Evolutionary conservation across 2,113 vertebrate genomes (phyloP).

Genomic region (Microtus richardsoni): DNA sequence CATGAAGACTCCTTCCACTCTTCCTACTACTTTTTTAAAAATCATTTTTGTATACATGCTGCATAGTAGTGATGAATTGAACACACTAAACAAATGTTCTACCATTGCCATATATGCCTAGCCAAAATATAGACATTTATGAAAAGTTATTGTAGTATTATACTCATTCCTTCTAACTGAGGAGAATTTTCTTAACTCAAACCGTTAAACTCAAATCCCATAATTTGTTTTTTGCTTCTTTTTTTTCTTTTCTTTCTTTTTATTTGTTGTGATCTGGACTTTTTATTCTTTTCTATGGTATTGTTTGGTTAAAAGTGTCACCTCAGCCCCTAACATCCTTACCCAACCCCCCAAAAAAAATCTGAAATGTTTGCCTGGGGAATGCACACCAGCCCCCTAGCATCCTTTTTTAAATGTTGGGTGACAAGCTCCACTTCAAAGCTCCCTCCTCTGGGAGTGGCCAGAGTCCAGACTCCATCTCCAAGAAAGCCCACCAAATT

Average conservation of each 20-base stretch:
- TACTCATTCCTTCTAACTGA: background rate
- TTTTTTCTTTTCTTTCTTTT: too few relatives aligned
- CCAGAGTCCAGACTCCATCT: too few relatives aligned
- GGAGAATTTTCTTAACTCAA: slow-evolving; percentile 41
- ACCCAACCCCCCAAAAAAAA: too few relatives aligned
- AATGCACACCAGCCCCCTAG: too few relatives aligned
- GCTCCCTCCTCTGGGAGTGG: too few relatives aligned
- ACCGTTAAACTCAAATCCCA: background rate
- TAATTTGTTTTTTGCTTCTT: background rate
- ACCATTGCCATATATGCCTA: background rate
- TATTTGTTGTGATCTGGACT: background rate
- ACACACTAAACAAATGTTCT: background rate
- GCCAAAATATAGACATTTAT: slow-evolving; percentile 38
- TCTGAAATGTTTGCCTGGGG: too few relatives aligned
- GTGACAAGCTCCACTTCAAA: too few relatives aligned
- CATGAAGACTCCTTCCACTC: slow-evolving; percentile 1
- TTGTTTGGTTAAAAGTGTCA: too few relatives aligned
- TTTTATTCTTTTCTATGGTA: slow-evolving; percentile 34
- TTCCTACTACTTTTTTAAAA: background rate
- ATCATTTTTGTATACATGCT: background rate
- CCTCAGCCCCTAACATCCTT: too few relatives aligned
- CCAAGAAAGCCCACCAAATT: too few relatives aligned
- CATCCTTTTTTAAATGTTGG: too few relatives aligned
- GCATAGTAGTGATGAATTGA: background rate
- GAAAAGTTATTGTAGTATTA: background rate